phyloP scores from a whole-genome alignment of 2,797 vertebrate genomes.

The Spheniscus humboldti region DNA sequence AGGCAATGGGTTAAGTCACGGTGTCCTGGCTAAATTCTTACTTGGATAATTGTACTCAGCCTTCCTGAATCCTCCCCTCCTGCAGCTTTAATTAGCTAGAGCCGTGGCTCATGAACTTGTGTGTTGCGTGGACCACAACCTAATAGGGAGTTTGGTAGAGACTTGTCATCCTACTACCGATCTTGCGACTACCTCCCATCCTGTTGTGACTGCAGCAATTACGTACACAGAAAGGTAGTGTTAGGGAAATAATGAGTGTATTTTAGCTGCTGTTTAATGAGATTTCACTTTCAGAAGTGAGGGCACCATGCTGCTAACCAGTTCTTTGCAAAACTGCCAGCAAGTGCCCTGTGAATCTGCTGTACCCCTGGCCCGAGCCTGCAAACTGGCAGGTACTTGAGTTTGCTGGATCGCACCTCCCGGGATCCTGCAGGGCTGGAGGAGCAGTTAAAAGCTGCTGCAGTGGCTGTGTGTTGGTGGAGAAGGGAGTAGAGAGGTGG shows the following conservation, averaged over 20 bases:
- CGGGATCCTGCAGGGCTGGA: not conserved
- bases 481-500: not conserved
- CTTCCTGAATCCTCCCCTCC: not conserved
- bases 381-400: not conserved
- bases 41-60: not conserved
- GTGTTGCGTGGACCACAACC: not conserved
- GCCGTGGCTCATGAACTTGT: not conserved
- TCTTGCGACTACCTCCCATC: not conserved
- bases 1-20: not conserved
- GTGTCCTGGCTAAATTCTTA: not conserved
- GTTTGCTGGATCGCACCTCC: not conserved
- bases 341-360: not conserved
- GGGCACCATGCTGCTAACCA: not conserved
- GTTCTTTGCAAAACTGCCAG: not conserved
- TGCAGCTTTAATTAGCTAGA: not conserved
- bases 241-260: not conserved
- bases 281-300: not conserved
- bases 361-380: not conserved
- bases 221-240: not conserved
- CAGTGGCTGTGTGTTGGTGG: not conserved
- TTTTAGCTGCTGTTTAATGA: not conserved
- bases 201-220: not conserved
- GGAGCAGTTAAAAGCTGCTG: not conserved
- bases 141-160: not conserved
- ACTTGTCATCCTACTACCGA: not conserved